A percentile compares a stretch with the other conserved stretches of the same genome.
Evolutionary conservation across 1,140 invertebrate species (phyloP).

Genomic region (Drosophila carrolli): DNA sequence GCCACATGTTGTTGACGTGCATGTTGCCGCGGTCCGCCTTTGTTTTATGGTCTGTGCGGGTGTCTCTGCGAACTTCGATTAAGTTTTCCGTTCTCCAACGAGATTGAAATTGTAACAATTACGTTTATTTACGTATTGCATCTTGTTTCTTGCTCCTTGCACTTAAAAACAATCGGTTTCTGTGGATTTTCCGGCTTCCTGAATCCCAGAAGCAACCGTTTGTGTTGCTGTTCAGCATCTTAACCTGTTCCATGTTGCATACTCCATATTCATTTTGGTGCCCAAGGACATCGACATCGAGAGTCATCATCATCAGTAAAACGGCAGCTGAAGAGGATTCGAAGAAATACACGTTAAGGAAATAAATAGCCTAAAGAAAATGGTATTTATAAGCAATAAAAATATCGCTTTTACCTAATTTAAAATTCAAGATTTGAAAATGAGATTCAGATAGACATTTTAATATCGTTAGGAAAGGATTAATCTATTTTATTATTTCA

Average conservation of each 20-base stretch:
- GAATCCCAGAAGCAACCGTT: conserved; percentile 8
- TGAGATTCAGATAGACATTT: too few species aligned
- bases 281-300: conserved; percentile 30
- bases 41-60: conserved; percentile 72
- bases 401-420: too few species aligned
- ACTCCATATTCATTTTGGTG: conserved; percentile 41
- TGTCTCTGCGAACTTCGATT: conserved; percentile 57
- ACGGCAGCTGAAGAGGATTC: conserved; percentile 7
- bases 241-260: conserved; percentile 43
- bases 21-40: conserved; percentile 60
- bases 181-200: conserved; percentile 5
- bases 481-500: too few species aligned
- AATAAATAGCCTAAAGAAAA: neutral
- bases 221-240: conserved; percentile 18
- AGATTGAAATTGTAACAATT: conserved; percentile 73
- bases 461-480: too few species aligned
- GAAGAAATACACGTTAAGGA: conserved; percentile 11
- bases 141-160: conserved; percentile 37
- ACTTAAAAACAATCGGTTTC: conserved; percentile 31
- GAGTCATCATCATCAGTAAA: conserved; percentile 20
- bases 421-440: too few species aligned
- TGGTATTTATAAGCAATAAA: too few species aligned
- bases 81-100: conserved; percentile 67
- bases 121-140: conserved; percentile 28
- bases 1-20: conserved; percentile 75